Conservation (phyloP, 2,888 invertebrate genomes). For the Tetragonisca angustula region DNA sequence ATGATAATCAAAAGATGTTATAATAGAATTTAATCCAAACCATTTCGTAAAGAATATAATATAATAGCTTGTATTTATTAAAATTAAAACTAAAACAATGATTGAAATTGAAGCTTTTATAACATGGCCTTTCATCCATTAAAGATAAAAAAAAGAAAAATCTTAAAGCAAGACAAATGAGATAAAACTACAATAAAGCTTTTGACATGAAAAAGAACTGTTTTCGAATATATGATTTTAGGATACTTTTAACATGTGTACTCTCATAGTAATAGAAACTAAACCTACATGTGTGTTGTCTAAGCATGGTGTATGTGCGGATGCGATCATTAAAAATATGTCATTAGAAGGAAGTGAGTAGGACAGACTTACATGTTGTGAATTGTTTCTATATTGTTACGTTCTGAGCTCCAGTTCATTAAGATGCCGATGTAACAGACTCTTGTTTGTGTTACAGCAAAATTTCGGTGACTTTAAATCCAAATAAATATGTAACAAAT, state of each 20-base stretch:
- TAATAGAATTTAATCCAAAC: background rate
- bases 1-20: background rate
- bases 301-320: constrained; percentile 59
- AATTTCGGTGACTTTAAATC: constrained; percentile 84
- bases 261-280: constrained; percentile 37
- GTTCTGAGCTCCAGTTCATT: constrained; percentile 84
- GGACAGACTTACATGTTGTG: constrained; percentile 82
- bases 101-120: no score
- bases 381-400: constrained; percentile 83
- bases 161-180: no score
- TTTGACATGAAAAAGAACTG: constrained; percentile 34
- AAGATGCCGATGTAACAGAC: constrained; percentile 84
- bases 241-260: constrained; percentile 9
- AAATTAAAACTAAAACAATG: no score
- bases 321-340: constrained; percentile 64
- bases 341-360: constrained; percentile 79
- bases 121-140: no score
- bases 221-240: constrained; percentile 37
- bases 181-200: no score
- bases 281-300: constrained; percentile 46
- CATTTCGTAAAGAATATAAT: no score
- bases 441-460: constrained; percentile 84
- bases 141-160: no score
- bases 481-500: constrained; percentile 84
- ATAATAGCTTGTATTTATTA: no score